Conservation (phyloP, 2,888 invertebrate species). For the Hypercompe scribonia region DNA sequence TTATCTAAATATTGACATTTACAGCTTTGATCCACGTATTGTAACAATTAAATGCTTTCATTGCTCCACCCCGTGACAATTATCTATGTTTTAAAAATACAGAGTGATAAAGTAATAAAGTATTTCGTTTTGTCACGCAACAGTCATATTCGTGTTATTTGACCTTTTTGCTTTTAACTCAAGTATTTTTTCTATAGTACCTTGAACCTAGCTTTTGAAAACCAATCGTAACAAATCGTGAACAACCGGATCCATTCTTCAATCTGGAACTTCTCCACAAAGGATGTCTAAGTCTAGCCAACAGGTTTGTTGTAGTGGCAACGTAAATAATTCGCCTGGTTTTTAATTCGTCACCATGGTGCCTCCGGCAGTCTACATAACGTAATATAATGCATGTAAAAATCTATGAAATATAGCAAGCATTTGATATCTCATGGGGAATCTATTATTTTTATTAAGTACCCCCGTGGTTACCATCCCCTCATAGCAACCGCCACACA, state of each 20-base stretch:
- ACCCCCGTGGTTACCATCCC: neutral
- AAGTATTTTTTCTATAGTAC: neutral
- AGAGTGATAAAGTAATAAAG: neutral
- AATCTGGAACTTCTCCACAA: too few relatives aligned
- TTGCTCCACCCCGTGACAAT: neutral
- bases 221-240: too few relatives aligned
- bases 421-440: neutral
- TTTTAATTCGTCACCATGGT: too few relatives aligned
- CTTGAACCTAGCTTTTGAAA: too few relatives aligned
- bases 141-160: neutral
- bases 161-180: neutral
- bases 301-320: too few relatives aligned
- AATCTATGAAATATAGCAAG: neutral
- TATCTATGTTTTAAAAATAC: neutral
- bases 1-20: neutral
- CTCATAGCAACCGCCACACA: neutral
- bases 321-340: too few relatives aligned
- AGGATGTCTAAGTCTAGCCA: too few relatives aligned
- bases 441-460: neutral
- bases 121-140: neutral
- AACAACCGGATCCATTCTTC: too few relatives aligned
- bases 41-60: neutral
- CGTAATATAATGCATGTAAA: too few relatives aligned
- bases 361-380: too few relatives aligned
- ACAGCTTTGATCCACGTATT: neutral